phyloP scores from a whole-genome alignment of 2,888 invertebrate species.

The Drosophila suboccidentalis region DNA sequence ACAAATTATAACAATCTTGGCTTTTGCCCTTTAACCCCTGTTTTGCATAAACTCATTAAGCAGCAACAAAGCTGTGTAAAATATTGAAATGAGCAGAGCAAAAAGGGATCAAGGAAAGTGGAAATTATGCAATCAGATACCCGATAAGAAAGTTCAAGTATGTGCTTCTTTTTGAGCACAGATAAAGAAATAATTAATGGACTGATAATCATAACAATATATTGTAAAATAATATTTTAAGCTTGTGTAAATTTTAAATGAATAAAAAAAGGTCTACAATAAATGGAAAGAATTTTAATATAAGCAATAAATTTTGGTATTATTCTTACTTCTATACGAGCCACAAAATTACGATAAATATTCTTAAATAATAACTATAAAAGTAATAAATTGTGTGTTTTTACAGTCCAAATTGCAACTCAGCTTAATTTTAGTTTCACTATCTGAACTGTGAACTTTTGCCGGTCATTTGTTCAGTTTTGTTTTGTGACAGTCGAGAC shows the following conservation, averaged over 20 bases:
- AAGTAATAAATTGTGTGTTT: background rate
- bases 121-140: slow-evolving; percentile 14
- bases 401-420: background rate
- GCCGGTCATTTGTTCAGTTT: slow-evolving; percentile 9
- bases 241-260: too few relatives aligned
- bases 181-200: background rate
- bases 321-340: background rate
- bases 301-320: background rate
- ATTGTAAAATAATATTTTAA: background rate
- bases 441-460: slow-evolving; percentile 4
- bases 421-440: background rate
- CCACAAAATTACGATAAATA: background rate
- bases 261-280: too few relatives aligned
- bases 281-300: too few relatives aligned
- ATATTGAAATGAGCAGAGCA: background rate
- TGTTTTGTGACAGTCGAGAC: slow-evolving; percentile 8
- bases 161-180: background rate
- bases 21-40: slow-evolving; percentile 15
- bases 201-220: background rate
- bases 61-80: slow-evolving; percentile 11
- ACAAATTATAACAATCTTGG: slow-evolving; percentile 22
- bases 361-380: background rate
- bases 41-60: slow-evolving; percentile 13
- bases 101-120: slow-evolving; percentile 2
- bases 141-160: slow-evolving; percentile 7